Conservation (phyloP, 2,888 invertebrate species). For the Rugalucina vietnamica region DNA sequence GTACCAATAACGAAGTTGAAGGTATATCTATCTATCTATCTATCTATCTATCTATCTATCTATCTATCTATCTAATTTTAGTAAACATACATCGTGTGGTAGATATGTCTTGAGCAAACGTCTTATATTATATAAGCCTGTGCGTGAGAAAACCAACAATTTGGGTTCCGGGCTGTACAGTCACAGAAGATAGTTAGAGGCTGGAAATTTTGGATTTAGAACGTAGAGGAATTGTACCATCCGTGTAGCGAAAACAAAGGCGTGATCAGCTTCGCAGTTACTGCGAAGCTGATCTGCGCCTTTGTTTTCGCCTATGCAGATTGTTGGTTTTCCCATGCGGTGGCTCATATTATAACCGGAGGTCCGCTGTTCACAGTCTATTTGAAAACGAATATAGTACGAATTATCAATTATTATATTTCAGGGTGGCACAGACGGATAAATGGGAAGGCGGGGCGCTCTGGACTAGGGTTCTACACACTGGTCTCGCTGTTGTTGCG, state of each 20-base stretch:
- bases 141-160: too few species aligned
- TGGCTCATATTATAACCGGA: background rate
- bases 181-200: too few species aligned
- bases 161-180: too few species aligned
- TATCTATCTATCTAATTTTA: background rate
- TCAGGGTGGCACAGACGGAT: conserved; percentile 6
- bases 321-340: background rate
- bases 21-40: background rate
- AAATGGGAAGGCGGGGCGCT: background rate
- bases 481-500: background rate
- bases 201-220: too few species aligned
- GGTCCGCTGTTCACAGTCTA: background rate
- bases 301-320: too few species aligned
- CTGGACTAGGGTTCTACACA: background rate
- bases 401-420: background rate
- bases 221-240: too few species aligned
- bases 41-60: background rate
- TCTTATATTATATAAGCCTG: too few species aligned
- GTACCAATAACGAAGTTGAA: background rate
- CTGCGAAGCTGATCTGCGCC: too few species aligned
- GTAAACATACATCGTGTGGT: too few species aligned
- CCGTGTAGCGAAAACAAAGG: background rate
- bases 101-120: too few species aligned
- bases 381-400: background rate
- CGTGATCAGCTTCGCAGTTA: too few species aligned